Base-by-base conservation (phyloP, 2,113 vertebrate genomes). In the Cyprinodon variegatus region DNA sequence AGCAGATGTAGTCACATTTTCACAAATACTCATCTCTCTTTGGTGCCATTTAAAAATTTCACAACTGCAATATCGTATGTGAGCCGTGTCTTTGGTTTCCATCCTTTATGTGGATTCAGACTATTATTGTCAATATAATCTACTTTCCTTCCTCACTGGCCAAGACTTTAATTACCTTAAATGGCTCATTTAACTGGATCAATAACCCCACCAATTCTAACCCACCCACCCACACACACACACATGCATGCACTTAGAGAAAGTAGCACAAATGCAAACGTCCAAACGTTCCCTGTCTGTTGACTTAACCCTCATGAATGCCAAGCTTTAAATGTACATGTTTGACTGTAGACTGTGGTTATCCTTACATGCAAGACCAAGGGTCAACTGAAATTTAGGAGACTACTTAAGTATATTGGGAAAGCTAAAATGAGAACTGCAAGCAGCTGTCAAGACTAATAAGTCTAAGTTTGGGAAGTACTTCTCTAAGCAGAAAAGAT, bases 141-240 rank as follows among this genome's bases (percentile, higher is more conserved):
- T 84, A 80, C 81, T 77, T 82, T 67, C 82, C 77, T 76, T 83
- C 38, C 70, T 73, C 40, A 61, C 68, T 68, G 80, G 83, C 78
- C 60, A 59, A 73, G 75, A 77, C 83, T 86, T 89, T 92, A 91
- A 92, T 91, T 91, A 91, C 91, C 83, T 85, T 90, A 90, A 91
- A 83, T 89, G 91, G 87, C 87, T 91, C 90, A 91, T 92, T 91
- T 88, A 91, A 77, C 84, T 74, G 76, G 84, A 92, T 91, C 88
- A 79, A 92, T 91, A 80, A 37, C 70, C 68, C 68, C n/a, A 43
- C 43, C 2, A 63, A 57, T 77, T 40, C 70, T 62, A 63, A 66
- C 60, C 68, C 63, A 59, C 41, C 48, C 59, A 77, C 79, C 45
- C 20, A 74, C 64, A 1, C 50, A 7, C 45, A 46, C 45, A 43